phyloP scores from a whole-genome alignment of 2,797 vertebrate genomes.

The Sebastes hubbsi region DNA sequence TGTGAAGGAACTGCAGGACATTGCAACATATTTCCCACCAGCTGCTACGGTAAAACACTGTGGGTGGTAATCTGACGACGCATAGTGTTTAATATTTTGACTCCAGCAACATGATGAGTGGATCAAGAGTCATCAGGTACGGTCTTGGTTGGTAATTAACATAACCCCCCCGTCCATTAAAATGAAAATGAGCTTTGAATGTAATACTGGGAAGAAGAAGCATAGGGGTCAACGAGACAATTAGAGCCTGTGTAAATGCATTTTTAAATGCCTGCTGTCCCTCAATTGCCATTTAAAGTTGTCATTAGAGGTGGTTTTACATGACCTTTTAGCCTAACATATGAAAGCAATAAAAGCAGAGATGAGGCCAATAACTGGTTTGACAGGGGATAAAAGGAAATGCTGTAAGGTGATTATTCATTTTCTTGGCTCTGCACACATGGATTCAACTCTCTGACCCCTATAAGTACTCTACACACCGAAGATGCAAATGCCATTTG shows the following conservation, averaged over 20 bases:
- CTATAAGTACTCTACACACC: background rate
- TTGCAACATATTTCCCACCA: background rate
- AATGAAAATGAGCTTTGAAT: constrained; percentile 33
- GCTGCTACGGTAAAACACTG: constrained; percentile 11
- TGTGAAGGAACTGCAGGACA: constrained; percentile 9
- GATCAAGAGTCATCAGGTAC: constrained; percentile 34
- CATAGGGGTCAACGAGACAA: constrained; percentile 65
- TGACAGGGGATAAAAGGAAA: constrained; percentile 34
- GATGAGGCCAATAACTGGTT: constrained; percentile 41
- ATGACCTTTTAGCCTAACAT: constrained; percentile 54
- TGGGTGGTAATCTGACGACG: background rate
- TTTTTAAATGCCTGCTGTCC: constrained; percentile 63
- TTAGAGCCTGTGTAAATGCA: constrained; percentile 55
- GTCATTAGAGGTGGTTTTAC: constrained; percentile 44
- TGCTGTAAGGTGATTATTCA: constrained; percentile 2
- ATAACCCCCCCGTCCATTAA: constrained; percentile 31
- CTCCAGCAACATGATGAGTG: constrained; percentile 1
- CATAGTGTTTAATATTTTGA: background rate
- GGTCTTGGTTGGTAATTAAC: constrained; percentile 47
- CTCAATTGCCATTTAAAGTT: constrained; percentile 67
- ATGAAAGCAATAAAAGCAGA: constrained; percentile 46
- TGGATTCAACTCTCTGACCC: background rate
- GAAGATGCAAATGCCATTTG: constrained; percentile 3
- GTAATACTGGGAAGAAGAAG: constrained; percentile 10
- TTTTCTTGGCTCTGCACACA: constrained; percentile 15